Evolutionary conservation across 2,113 vertebrate genomes (phyloP).

Genomic region (Rhadina sibilatrix): DNA sequence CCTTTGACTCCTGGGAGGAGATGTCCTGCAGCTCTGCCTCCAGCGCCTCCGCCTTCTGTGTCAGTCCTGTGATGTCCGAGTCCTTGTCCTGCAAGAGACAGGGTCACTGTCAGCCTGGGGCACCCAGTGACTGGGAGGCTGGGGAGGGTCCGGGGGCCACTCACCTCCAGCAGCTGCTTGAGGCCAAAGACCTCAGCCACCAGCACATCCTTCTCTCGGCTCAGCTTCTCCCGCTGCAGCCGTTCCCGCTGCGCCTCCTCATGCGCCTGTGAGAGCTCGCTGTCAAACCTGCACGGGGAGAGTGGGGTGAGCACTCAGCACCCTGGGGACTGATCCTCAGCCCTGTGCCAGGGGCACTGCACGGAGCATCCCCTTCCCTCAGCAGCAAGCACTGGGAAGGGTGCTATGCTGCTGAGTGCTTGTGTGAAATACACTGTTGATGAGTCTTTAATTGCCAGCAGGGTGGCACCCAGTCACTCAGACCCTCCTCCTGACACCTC

Average conservation of each 20-base stretch:
- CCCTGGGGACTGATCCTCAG: fast-evolving
- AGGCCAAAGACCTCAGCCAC: slow-evolving; percentile 87
- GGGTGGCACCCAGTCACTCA: background rate
- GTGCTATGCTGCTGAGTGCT: fast-evolving
- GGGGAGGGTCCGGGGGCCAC: fast-evolving
- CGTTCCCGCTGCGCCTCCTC: slow-evolving; percentile 91
- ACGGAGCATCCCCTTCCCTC: fast-evolving
- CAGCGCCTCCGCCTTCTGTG: slow-evolving; percentile 86
- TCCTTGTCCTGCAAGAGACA: slow-evolving; percentile 84
- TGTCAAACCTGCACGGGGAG: slow-evolving; percentile 81
- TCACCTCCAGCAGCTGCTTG: slow-evolving; percentile 91
- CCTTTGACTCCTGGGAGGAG: slow-evolving; percentile 94
- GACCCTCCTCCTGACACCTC: slow-evolving; percentile 29
- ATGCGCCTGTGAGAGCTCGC: slow-evolving; percentile 83
- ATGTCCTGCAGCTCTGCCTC: slow-evolving; percentile 93
- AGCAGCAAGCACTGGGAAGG: background rate
- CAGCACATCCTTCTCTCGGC: slow-evolving; percentile 88
- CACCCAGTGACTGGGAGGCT: fast-evolving
- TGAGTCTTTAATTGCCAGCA: slow-evolving; percentile 40
- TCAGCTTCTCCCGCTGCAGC: slow-evolving; percentile 87
- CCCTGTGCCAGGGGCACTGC: fast-evolving
- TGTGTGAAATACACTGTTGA: background rate
- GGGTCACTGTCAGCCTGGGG: fast-evolving
- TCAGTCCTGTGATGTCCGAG: slow-evolving; percentile 82
- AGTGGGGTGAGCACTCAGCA: background rate